These are phyloP conservation scores for Catonia carolina DNA, from an alignment of 2,888 invertebrate genomes.

Conservation along the genomic window DNA sequence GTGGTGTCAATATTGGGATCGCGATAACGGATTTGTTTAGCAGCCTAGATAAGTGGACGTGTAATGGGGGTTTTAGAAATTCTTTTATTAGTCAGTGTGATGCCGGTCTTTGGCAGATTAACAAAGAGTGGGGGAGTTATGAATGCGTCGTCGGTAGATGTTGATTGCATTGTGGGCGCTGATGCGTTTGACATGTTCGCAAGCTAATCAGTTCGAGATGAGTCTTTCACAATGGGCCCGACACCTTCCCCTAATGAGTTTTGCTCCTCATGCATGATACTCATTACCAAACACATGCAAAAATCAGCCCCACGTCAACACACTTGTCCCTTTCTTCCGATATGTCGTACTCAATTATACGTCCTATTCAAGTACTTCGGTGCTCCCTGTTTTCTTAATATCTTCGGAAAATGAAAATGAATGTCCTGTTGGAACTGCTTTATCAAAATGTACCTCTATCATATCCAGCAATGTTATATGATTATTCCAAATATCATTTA, in stretches of 20 bases:
- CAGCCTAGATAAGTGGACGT: slow-evolving; percentile 13
- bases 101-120: slow-evolving; percentile 14
- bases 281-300: slow-evolving; percentile 9
- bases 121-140: slow-evolving; percentile 2
- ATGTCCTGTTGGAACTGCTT: no score
- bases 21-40: slow-evolving; percentile 12
- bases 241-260: slow-evolving; percentile 14
- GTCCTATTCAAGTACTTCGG: slow-evolving; percentile 2
- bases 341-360: neutral
- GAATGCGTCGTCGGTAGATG: neutral
- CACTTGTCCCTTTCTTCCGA: neutral
- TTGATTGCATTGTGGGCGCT: slow-evolving; percentile 2
- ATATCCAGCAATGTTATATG: no score
- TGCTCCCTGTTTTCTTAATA: no score
- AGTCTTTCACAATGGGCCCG: neutral
- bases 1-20: neutral
- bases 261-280: slow-evolving; percentile 13
- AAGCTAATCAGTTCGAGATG: slow-evolving; percentile 11
- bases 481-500: no score
- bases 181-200: slow-evolving; percentile 12
- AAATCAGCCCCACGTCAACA: slow-evolving; percentile 1
- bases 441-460: no score
- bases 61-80: slow-evolving; percentile 12
- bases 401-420: no score
- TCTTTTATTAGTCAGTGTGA: slow-evolving; percentile 11